Base-by-base conservation (phyloP, 2,797 vertebrate species). In the Sebastes oblongus region DNA sequence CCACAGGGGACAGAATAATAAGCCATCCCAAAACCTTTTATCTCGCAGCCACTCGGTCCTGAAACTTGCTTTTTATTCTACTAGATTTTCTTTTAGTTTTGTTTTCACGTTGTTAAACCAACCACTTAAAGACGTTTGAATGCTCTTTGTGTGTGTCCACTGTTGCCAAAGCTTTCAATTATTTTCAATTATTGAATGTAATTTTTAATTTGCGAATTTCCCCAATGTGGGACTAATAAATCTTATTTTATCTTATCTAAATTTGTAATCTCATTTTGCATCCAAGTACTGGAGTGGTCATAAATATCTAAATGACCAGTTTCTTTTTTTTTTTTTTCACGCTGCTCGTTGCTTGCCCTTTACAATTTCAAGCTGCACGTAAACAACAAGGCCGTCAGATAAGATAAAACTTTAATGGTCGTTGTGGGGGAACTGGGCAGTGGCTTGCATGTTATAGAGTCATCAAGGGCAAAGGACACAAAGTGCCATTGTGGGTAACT, bases 1-100 rank as follows among this genome's bases (percentile, higher is more conserved):
- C 92, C 92, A 88, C 91, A 77, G 88, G 92, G 92, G 90, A 92
- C 82, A 52, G 80, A 91, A 90, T 91, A 93, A 92, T 91, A 89
- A 91, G 85, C 87, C 80, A 75, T 89, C 85, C 79, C 59, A 87
- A 90, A 91, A 76, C 81, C 82, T 91, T 92, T 93, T 83, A 92
- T 94, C 88, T 91, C 60, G 5, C 85, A 87, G 89, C 87, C 83
- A 85, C 79, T 88, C 77, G 69, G 71, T 86, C 86, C 82, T 85
- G 66, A 89, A 90, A 92, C 83, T 81, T 82, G 69, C 36, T 81
- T 83, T 85, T 83, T 18, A 77, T 73, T 88, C 66, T 46, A 86
- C 73, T 54, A 69, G 69, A 85, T 85, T 89, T 85, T 80, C 77
- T 86, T 75, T 84, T 42, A 68, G 34, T 80, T 86, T 85, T 80